Conservation (phyloP, 2,797 vertebrate genomes). For the Acipenser oxyrinchus region DNA sequence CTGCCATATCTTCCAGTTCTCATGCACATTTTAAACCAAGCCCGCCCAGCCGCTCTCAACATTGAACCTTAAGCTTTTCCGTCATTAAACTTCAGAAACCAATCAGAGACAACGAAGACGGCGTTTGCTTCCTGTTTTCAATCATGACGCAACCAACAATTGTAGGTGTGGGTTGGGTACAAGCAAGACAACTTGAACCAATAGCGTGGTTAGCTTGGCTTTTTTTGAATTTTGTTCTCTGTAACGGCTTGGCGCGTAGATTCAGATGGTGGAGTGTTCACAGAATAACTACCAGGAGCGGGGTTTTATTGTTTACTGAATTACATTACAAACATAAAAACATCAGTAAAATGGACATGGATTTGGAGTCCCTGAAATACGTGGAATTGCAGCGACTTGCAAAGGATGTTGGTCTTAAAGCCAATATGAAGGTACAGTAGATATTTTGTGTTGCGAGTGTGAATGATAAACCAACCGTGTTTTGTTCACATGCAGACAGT, state of each 20-base stretch:
- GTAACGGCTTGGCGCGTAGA: slow-evolving; percentile 37
- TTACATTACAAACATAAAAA: not conserved
- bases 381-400: slow-evolving; percentile 68
- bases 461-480: no score
- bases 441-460: not conserved
- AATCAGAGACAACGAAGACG: no score
- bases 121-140: no score
- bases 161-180: slow-evolving; percentile 7
- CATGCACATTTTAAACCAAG: not conserved
- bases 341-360: slow-evolving; percentile 34
- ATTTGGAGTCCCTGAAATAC: slow-evolving; percentile 72
- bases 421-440: slow-evolving; percentile 76
- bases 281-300: no score
- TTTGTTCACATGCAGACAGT: no score
- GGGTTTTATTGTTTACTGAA: not conserved
- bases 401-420: slow-evolving; percentile 71
- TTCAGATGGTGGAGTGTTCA: not conserved
- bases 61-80: slow-evolving; percentile 2
- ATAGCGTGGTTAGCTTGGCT: slow-evolving; percentile 27
- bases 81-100: no score
- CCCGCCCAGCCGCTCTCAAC: not conserved
- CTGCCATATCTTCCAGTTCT: not conserved
- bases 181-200: slow-evolving; percentile 27
- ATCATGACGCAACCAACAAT: not conserved
- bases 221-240: slow-evolving; percentile 45